Evolutionary conservation across 2,888 invertebrate genomes (phyloP), one percentile per base, ranked within the genome.

Genomic region (Gortyna flavago): DNA sequence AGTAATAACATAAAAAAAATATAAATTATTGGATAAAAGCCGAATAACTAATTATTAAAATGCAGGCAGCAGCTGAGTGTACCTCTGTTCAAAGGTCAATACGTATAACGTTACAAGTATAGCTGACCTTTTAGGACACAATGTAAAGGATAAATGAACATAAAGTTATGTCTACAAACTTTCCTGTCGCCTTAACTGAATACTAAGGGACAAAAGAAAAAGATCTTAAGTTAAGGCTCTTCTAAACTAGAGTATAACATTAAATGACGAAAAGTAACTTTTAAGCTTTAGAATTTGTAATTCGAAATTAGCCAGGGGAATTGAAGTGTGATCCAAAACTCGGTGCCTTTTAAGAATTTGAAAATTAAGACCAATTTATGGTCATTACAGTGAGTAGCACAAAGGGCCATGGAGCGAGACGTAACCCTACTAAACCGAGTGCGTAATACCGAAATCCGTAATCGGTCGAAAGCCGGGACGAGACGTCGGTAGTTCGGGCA

Each of bases 171-270:
- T 73, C 67, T 67, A 44, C 72, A 41, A 76, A 77, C 75, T 81
- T 78, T 65, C 69, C 59, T 67, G 76, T 61, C 54, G 44, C 48
- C 72, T 68, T 59, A 77, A 79, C 79, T 69, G 82, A 81, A 85
- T 85, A 85, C 72, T 70, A 85, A 85, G 25, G 70, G 59, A 79
- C n/a, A 32, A 74, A 67, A 66, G n/a, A 38, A 67, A 74, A 61
- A 77, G n/a, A 61, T 13, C 29, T 29, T 25, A 57, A n/a, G 38
- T 70, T 76, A 79, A 65, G 79, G 29, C 18, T 5, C 16, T 35
- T 29, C 7, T 3, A 35, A 0, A 72, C 75, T 81, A 41, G 35
- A 51, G 65, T 32, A 62, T 59, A 65, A 78, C 29, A 35, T 13
- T 7, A 25, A 64, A 77, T 75, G 6, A 51, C 11, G 29, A 29